Percentiles rank a stretch among this genome's conserved stretches.
Conservation (phyloP, 2,888 invertebrate genomes). For the Branchinecta sandiegonensis region DNA sequence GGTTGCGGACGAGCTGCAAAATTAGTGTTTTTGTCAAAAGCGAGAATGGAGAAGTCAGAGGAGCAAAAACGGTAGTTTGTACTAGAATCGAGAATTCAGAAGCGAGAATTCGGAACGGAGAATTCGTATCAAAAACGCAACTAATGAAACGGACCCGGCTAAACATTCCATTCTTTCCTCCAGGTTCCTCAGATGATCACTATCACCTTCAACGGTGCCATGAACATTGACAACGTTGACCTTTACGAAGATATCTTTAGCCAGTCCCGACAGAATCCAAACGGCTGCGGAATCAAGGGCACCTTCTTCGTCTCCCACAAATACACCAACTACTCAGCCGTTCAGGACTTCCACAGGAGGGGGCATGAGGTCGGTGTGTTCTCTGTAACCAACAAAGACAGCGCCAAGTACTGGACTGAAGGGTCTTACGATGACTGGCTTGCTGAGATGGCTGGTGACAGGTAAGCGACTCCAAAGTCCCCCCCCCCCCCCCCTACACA, state of each 20-base stretch:
- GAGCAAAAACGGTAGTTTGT: too few relatives aligned
- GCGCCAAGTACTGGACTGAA: slow-evolving; percentile 74
- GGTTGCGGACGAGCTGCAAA: too few relatives aligned
- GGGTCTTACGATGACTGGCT: slow-evolving; percentile 82
- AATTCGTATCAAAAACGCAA: too few relatives aligned
- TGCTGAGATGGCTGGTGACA: slow-evolving; percentile 83
- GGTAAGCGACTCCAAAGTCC: slow-evolving; percentile 32
- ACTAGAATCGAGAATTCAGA: too few relatives aligned
- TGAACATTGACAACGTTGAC: slow-evolving; percentile 88
- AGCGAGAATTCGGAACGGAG: too few relatives aligned
- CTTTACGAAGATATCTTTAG: slow-evolving; percentile 84
- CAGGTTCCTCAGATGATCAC: slow-evolving; percentile 81
- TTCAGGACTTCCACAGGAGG: slow-evolving; percentile 61
- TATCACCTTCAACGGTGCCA: slow-evolving; percentile 84
- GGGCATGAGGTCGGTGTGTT: slow-evolving; percentile 86
- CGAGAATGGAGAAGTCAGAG: too few relatives aligned
- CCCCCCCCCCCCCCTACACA: too few relatives aligned
- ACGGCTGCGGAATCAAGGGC: slow-evolving; percentile 81
- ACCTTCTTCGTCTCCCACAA: slow-evolving; percentile 87
- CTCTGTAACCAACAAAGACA: slow-evolving; percentile 81
- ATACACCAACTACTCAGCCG: slow-evolving; percentile 83
- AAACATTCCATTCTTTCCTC: not conserved
- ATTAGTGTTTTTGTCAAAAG: too few relatives aligned
- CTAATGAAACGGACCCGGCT: not conserved
- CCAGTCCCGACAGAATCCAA: slow-evolving; percentile 74